Evolutionary conservation across 1,140 invertebrate species (phyloP).

Genomic region (Venturia canescens): DNA sequence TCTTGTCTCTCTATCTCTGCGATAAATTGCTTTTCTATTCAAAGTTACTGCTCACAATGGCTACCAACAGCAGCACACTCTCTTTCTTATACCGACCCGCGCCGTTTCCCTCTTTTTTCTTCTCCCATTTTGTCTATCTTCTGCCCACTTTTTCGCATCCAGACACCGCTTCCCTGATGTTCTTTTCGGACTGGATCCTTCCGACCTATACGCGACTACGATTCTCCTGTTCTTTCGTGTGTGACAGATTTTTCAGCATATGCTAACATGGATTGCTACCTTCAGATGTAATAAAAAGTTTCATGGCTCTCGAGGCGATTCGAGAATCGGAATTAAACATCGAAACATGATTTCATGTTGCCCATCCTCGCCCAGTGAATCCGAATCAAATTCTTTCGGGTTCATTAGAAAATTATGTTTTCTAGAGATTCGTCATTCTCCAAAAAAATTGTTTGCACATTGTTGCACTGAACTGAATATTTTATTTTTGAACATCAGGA

Average conservation of each 20-base stretch:
- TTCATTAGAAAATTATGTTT: no score
- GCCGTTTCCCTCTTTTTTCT: not conserved
- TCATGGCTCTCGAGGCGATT: not conserved
- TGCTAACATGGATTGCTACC: not conserved
- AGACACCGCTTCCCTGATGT: not conserved
- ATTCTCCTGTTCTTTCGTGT: not conserved
- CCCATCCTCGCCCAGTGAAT: not conserved
- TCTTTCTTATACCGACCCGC: constrained; percentile 10
- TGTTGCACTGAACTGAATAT: no score
- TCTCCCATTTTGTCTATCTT: not conserved
- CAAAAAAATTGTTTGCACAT: no score
- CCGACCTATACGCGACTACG: not conserved
- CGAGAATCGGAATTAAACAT: not conserved
- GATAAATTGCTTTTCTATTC: constrained; percentile 49
- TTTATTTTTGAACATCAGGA: no score
- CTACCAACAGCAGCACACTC: constrained; percentile 28
- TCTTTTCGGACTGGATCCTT: not conserved
- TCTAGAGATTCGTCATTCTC: no score
- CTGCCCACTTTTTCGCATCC: not conserved
- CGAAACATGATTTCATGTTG: not conserved
- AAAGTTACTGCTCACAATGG: constrained; percentile 45
- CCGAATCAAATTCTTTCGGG: no score
- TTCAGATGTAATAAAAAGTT: not conserved
- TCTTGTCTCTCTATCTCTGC: constrained; percentile 29
- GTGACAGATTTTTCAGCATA: constrained; percentile 18